Evolutionary conservation across 1,140 invertebrate species (phyloP).

Genomic region (Elysia chlorotica): DNA sequence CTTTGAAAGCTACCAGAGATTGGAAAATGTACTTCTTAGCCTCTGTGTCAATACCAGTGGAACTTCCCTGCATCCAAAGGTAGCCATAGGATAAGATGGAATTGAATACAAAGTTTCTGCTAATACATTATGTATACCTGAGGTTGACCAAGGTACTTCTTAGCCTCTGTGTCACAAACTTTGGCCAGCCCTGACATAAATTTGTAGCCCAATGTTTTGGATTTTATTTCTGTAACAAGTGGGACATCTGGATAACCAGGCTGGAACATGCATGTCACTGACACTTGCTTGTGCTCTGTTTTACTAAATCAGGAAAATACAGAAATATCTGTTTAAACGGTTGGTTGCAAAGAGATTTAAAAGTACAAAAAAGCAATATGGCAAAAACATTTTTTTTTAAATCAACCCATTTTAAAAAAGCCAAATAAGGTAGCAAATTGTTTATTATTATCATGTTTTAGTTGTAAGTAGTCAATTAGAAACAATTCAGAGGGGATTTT

Average conservation of each 20-base stretch:
- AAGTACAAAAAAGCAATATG: no score
- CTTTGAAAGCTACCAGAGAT: no score
- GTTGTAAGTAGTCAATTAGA: background rate
- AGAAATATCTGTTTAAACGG: no score
- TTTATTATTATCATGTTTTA: background rate
- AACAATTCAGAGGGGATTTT: background rate
- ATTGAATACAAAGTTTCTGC: no score
- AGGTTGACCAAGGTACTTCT: conserved; percentile 68
- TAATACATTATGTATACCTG: no score
- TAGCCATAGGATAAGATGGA: no score
- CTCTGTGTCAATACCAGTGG: no score
- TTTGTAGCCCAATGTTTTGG: conserved; percentile 72
- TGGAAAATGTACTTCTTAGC: no score
- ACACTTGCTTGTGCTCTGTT: conserved; percentile 69
- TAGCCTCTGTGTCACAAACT: conserved; percentile 72
- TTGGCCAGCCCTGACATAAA: conserved; percentile 70
- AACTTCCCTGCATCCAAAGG: no score
- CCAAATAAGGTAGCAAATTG: background rate
- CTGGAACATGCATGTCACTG: conserved; percentile 73
- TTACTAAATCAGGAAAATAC: conserved; percentile 61
- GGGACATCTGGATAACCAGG: conserved; percentile 67
- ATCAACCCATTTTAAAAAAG: no score
- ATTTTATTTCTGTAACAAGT: conserved; percentile 75
- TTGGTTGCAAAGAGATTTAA: no score
- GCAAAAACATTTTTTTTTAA: no score